Base-by-base conservation (phyloP, 2,113 vertebrate genomes). In the Platichthys flesus region DNA sequence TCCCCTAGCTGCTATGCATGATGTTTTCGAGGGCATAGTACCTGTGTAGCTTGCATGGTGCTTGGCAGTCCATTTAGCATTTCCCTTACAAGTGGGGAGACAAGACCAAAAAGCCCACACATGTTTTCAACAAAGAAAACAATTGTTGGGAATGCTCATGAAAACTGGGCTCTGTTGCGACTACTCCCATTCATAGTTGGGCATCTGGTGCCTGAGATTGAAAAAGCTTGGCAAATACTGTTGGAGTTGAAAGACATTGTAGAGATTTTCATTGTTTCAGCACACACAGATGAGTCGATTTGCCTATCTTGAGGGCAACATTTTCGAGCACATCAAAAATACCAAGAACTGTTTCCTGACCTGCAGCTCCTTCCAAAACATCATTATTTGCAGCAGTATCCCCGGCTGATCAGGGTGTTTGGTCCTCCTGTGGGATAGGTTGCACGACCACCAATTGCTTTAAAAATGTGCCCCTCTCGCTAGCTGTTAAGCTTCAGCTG, bases 241-340 rank as follows among this genome's bases (percentile, higher is more conserved):
- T 12, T 72, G 63, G 51, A 64, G 20, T 71, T 76, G 24, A 84
- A 76, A 66, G 56, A 71, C 15, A 74, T 24, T 24, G 24, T 24
- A 24, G 24, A 81, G 54, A 73, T 85, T 64, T 18, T 79, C 35
- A 66, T 82, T 62, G 74, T 75, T 9, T n/a, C n/a, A 9, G 21
- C 6, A 55, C 52, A 21, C 52, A 55, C 52, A 10, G n/a, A 55
- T 9, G 52, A 55, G 8, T 55, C 52, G n/a, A 55, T 55, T 55
- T n/a, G 52, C n/a, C n/a, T 55, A 55, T 23, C 52, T 55, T 55
- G 65, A 79, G 1, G 7, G 35, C 1, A 86, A 68, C 42, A 71
- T 79, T 79, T 35, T 5, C 0, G 31, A 35, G 31, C 31, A 35
- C 31, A 1, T 7, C 31, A 35, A 35, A 7, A 35, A 7, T 35